These are phyloP conservation scores for Dolichomitus sp. DNA, from an alignment of 2,888 invertebrate genomes.

Conservation along the genomic window DNA sequence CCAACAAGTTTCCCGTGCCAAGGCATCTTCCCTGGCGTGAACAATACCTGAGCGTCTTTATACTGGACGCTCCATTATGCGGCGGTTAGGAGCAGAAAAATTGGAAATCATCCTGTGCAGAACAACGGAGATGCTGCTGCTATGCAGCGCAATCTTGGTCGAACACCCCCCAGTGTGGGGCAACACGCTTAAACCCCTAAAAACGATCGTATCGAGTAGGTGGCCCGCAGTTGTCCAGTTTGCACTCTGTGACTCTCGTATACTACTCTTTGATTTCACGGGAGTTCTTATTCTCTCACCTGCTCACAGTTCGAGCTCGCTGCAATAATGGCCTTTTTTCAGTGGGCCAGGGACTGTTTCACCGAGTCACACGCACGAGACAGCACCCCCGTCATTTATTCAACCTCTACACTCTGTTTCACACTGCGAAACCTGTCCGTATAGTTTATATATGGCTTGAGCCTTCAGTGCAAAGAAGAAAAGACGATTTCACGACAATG, in stretches of 20 bases:
- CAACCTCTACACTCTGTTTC: conserved; percentile 34
- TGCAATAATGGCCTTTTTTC: conserved; percentile 51
- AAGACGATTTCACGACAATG: conserved; percentile 41
- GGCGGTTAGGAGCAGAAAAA: conserved; percentile 80
- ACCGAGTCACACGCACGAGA: conserved; percentile 58
- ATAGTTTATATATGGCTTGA: conserved; percentile 5
- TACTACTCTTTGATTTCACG: conserved; percentile 34
- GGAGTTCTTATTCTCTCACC: conserved; percentile 48
- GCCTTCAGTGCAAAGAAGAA: conserved; percentile 9
- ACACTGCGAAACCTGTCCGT: conserved; percentile 42
- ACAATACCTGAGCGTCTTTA: conserved; percentile 1
- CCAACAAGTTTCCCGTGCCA: conserved; percentile 19
- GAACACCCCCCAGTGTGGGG: conserved; percentile 67
- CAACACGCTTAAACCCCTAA: conserved; percentile 69
- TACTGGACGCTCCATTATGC: conserved; percentile 74
- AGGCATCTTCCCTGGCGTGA: conserved; percentile 10
- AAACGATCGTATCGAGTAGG: conserved; percentile 59
- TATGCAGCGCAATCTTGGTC: conserved; percentile 41
- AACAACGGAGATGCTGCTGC: conserved; percentile 2
- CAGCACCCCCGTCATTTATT: conserved; percentile 41
- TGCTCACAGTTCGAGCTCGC: conserved; percentile 41
- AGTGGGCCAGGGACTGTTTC: conserved; percentile 56
- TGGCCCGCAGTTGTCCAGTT: conserved; percentile 18
- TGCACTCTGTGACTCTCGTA: conserved; percentile 11
- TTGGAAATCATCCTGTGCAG: conserved; percentile 72